Evolutionary conservation across 2,113 vertebrate species (phyloP).

Genomic region (Bostrychus sinensis): DNA sequence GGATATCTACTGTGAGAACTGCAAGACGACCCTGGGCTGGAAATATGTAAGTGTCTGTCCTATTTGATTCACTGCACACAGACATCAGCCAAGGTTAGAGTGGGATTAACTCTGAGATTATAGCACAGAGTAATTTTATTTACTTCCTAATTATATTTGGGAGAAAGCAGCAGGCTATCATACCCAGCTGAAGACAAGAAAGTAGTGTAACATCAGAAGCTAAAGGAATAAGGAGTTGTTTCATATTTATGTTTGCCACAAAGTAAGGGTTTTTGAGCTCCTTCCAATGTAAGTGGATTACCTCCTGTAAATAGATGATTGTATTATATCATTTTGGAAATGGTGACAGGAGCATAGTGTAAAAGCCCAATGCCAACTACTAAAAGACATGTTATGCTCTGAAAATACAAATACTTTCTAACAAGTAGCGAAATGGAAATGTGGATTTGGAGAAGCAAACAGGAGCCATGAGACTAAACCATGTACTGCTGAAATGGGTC

Average conservation of each 20-base stretch:
- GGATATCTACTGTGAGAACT: constrained; percentile 99
- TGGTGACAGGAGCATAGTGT: not conserved
- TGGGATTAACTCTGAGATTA: constrained; percentile 27
- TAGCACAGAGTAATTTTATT: constrained; percentile 44
- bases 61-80: constrained; percentile 23
- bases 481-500: not conserved
- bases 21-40: constrained; percentile 99
- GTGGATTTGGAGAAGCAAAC: not conserved
- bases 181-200: constrained; percentile 3
- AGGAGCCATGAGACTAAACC: not conserved
- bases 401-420: not conserved
- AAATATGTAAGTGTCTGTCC: constrained; percentile 91
- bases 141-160: constrained; percentile 45
- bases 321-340: constrained; percentile 2
- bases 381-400: not conserved
- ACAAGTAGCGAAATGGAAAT: no score
- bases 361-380: not conserved
- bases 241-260: constrained; percentile 1
- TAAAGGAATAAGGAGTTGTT: not conserved
- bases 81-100: constrained; percentile 33
- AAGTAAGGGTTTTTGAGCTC: constrained; percentile 14
- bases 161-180: constrained; percentile 10
- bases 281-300: constrained; percentile 11
- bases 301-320: not conserved
- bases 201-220: not conserved